Evolutionary conservation across 2,113 vertebrate species (phyloP).

Genomic region (Campylomormyrus tamandua): DNA sequence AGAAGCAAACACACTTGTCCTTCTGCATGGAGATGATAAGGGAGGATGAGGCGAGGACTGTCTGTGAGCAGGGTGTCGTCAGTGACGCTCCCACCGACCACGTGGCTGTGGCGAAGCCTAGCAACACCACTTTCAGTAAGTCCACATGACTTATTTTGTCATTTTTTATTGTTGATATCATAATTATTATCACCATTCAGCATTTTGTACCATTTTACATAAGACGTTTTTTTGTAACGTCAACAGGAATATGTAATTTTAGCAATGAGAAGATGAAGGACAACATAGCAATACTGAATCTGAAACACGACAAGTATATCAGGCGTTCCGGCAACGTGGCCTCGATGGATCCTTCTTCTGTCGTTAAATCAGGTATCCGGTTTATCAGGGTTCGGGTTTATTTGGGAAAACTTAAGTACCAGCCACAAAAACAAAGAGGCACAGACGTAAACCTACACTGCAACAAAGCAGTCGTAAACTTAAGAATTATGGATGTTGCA

Average conservation of each 20-base stretch:
- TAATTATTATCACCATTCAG: neutral
- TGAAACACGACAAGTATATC: constrained; percentile 14
- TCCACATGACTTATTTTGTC: neutral
- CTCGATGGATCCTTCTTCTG: neutral
- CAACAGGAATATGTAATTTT: neutral
- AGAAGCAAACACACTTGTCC: neutral
- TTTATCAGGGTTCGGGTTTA: neutral
- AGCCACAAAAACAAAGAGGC: neutral
- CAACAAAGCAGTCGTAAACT: neutral
- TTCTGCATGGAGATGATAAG: neutral
- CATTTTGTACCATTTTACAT: neutral
- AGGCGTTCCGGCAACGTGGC: neutral
- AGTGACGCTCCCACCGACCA: neutral
- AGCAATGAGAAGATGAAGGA: neutral
- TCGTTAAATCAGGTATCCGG: neutral
- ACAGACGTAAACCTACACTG: neutral
- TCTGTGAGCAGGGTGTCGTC: neutral
- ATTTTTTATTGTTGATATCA: neutral
- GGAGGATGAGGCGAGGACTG: neutral
- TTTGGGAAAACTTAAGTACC: neutral
- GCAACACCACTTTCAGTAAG: constrained; percentile 7
- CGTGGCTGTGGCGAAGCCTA: neutral
- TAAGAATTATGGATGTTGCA: neutral
- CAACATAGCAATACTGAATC: constrained; percentile 27
- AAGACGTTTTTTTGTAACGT: neutral